Evolutionary conservation across 1,140 invertebrate genomes (phyloP).

Genomic region (Papilio dardanus): DNA sequence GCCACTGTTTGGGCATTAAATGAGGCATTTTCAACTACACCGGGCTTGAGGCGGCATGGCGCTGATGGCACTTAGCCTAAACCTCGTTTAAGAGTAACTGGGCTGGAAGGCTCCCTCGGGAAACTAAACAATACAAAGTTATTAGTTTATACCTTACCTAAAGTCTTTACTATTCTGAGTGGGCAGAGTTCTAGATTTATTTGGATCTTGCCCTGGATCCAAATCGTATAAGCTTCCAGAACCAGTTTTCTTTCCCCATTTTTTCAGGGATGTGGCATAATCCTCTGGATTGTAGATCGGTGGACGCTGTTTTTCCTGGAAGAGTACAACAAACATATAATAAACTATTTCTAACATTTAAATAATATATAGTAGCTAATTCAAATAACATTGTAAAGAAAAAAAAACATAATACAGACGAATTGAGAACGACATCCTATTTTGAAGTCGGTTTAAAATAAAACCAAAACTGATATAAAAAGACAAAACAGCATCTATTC

Average conservation of each 20-base stretch:
- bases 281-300: constrained; percentile 94
- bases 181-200: constrained; percentile 69
- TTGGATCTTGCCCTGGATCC: constrained; percentile 61
- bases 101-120: too few species aligned
- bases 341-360: background rate
- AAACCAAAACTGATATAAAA: too few species aligned
- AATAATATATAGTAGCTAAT: background rate
- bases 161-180: constrained; percentile 71
- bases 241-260: constrained; percentile 87
- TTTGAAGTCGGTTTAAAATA: too few species aligned
- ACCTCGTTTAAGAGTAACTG: too few species aligned
- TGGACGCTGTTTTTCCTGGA: constrained; percentile 90
- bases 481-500: background rate
- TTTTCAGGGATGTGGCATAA: constrained; percentile 89
- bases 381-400: background rate
- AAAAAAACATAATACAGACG: too few species aligned
- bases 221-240: constrained; percentile 60
- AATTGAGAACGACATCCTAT: too few species aligned
- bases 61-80: too few species aligned
- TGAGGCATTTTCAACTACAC: too few species aligned
- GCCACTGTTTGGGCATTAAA: too few species aligned
- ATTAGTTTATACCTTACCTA: constrained; percentile 54
- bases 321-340: background rate
- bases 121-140: too few species aligned
- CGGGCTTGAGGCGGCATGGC: too few species aligned